Conservation (phyloP, 2,888 invertebrate species). For the Tenthredo amoena region DNA sequence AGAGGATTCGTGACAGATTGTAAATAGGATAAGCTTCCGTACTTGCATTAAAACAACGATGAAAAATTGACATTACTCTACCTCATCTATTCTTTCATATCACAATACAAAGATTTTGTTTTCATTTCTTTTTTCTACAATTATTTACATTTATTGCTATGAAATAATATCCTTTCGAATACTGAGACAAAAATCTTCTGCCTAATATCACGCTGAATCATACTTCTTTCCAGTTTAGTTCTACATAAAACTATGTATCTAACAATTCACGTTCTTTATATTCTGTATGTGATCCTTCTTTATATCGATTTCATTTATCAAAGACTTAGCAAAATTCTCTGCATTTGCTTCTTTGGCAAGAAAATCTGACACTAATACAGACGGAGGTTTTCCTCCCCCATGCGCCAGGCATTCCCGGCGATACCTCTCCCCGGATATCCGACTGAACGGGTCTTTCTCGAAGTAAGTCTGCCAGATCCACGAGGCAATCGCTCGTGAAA, state of each 20-base stretch:
- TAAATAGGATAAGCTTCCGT: constrained; percentile 72
- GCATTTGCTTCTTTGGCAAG: constrained; percentile 89
- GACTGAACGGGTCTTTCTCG: constrained; percentile 86
- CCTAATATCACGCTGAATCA: neutral
- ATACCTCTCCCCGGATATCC: constrained; percentile 89
- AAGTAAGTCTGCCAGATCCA: constrained; percentile 96
- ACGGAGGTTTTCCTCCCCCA: constrained; percentile 93
- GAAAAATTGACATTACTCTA: constrained; percentile 12
- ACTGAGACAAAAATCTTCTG: neutral
- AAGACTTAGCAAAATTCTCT: constrained; percentile 87
- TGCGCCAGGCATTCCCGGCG: constrained; percentile 88
- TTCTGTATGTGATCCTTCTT: constrained; percentile 79
- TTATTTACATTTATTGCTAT: neutral
- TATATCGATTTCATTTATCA: constrained; percentile 87
- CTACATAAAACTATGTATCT: neutral
- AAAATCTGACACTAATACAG: constrained; percentile 88
- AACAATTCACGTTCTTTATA: constrained; percentile 55
- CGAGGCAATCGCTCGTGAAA: constrained; percentile 95
- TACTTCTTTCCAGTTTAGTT: neutral
- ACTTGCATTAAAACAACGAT: constrained; percentile 74
- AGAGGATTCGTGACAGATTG: constrained; percentile 67
- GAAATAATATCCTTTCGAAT: neutral
- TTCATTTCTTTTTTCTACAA: neutral
- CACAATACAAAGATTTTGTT: neutral
- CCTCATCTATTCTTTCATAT: neutral